Evolutionary conservation across 2,888 invertebrate species (phyloP), one percentile per base, ranked within the genome.

Genomic region (Linyphia triangularis): DNA sequence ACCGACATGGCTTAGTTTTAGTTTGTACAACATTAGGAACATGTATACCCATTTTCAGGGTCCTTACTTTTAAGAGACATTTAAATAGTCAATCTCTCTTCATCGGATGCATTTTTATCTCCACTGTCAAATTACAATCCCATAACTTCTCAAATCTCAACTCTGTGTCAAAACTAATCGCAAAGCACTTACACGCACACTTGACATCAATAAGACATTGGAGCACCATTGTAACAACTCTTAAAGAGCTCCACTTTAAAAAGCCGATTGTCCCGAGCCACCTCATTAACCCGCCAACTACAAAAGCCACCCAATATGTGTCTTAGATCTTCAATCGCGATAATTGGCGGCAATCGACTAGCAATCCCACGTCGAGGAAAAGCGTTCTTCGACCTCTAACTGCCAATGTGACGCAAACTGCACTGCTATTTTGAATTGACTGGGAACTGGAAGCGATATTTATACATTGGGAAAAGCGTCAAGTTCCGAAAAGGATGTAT

Each of bases 261-360:
- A 33, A 9, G 33, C 9, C 33, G n/a, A n/a, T n/a, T n/a, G 4
- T 33, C 5, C 33, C 33, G n/a, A n/a, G 13, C 1, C 73, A 33
- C 43, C 57, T 73, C 57, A 72, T 57, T 73, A 73, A 59, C 33
- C 5, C 33, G 19, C 57, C n/a, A 3, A 1, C 10, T 7, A 73
- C 73, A 73, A 73, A 59, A 73, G 57, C 19, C 19, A n/a, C 13
- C 30, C 30, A 30, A 30, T 30, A 30, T 30, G 51, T 30, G 2
- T 7, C 30, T 57, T 3, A 73, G 57, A 73, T 73, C 73, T 67
- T n/a, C 13, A 19, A 16, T 30, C 7, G n/a, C 9, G 73, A 73
- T 73, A 73, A 59, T 13, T 7, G 9, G 7, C 1, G 1, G 59
- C 30, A 3, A 22, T n/a, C 9, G 43, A 72, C 30, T 26, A 28